Base-by-base conservation (phyloP, 2,797 vertebrate species). In the Ispidina lecontei region DNA sequence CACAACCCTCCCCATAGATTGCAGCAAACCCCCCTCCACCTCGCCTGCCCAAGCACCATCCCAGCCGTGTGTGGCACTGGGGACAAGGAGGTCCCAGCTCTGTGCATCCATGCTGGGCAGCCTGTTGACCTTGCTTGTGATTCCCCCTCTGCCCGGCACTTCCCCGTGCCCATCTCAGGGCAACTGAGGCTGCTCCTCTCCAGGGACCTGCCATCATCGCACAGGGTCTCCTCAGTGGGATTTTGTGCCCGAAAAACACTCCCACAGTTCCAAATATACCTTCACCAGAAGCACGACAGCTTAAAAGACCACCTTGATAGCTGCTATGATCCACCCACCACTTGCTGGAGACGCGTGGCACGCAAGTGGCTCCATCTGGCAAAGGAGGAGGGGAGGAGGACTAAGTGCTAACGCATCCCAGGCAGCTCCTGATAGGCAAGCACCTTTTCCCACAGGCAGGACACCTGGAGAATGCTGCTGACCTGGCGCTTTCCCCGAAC, bases 241-340 rank as follows among this genome's bases (percentile, higher is more conserved):
- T 56, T 26, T 69, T 88, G 44, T 81, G 39, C 37, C 59, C 41
- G 69, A 64, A 82, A 70, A 92, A 62, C 73, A 80, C 91, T 90
- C 87, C 94, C 89, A 78, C 83, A 46, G 80, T 54, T 93, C 91
- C 90, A 37, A 77, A 89, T 63, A 91, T 79, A 84, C 87, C 72
- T 91, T 77, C 87, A 12, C 84, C 65, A 71, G 46, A 58, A 74
- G 52, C 39, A 4, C 6, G 89, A 85, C 74, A 84, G 90, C 83
- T 91, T 47, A 63, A 67, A 62, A 82, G 91, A 84, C 85, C 90
- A 93, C 94, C 94, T 94, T 72, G 85, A 84, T 63, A 81, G 77
- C 88, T 82, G 86, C 90, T 89, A 33, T 51, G 81, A 94, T 93
- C 90, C 94, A 94, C 93, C 96, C 88, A 89, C 92, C 55, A 8